These are phyloP conservation scores for Leptodirus hochenwartii DNA, from an alignment of 2,888 invertebrate species.

Conservation along the genomic window DNA sequence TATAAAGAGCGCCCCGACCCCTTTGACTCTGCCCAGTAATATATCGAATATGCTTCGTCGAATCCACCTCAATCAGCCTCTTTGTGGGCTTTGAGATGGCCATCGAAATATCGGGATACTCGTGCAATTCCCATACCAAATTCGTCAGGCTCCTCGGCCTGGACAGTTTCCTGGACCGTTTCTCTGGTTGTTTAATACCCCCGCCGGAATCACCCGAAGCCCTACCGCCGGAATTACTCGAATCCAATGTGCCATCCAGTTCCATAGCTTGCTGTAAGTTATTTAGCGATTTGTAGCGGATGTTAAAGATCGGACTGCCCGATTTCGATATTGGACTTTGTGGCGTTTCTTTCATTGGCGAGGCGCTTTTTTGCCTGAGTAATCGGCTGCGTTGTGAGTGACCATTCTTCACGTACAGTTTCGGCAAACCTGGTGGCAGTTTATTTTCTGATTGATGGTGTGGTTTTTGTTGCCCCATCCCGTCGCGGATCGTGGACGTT, in stretches of 20 bases:
- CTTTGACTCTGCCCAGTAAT: too few relatives aligned
- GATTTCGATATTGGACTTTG: conserved; percentile 49
- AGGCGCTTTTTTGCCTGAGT: conserved; percentile 51
- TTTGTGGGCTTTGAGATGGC: too few relatives aligned
- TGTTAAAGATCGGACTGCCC: conserved; percentile 59
- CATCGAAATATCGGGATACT: conserved; percentile 25
- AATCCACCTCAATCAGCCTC: too few relatives aligned
- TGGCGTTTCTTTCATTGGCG: conserved; percentile 50
- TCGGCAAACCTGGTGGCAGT: conserved; percentile 43
- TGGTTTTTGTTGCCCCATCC: conserved; percentile 19
- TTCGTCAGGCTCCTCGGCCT: conserved; percentile 75
- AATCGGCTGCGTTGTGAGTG: conserved; percentile 45
- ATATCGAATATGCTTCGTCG: too few relatives aligned
- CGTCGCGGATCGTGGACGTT: conserved; percentile 31
- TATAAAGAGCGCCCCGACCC: too few relatives aligned
- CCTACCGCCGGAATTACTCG: conserved; percentile 73
- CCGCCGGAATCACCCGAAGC: conserved; percentile 71
- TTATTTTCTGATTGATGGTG: conserved; percentile 30
- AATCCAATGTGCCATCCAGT: conserved; percentile 61
- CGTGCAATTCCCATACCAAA: conserved; percentile 57
- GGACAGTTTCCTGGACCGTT: conserved; percentile 60
- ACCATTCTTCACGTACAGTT: conserved; percentile 64
- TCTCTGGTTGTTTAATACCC: conserved; percentile 63
- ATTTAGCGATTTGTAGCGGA: conserved; percentile 49
- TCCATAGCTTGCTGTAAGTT: conserved; percentile 59